Percentiles rank a stretch among this genome's conserved stretches.
phyloP scores from a whole-genome alignment of 2,888 invertebrate species.

The Hyles lineata region DNA sequence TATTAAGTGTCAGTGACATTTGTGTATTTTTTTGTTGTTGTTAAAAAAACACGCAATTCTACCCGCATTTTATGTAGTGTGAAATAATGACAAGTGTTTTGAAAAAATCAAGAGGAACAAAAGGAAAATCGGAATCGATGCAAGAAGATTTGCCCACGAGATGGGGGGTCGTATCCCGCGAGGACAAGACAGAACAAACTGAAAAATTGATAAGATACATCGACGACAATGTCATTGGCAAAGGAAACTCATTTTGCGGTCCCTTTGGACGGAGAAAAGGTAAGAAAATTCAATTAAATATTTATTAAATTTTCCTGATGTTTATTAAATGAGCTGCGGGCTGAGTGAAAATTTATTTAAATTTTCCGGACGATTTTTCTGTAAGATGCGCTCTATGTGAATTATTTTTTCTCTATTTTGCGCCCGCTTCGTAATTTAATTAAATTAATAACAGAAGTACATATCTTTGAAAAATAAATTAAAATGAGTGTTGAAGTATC shows the following conservation, averaged over 20 bases:
- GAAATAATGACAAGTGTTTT: constrained; percentile 82
- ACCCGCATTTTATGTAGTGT: constrained; percentile 66
- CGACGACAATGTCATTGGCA: constrained; percentile 92
- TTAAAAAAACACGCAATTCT: constrained; percentile 26
- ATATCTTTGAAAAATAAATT: no score
- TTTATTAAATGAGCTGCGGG: no score
- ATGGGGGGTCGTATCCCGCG: constrained; percentile 69
- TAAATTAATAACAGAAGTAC: no score
- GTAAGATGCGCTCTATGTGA: no score
- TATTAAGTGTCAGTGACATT: constrained; percentile 43
- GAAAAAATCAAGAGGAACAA: constrained; percentile 78
- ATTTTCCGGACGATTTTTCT: no score
- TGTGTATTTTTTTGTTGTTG: constrained; percentile 28
- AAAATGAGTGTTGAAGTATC: no score
- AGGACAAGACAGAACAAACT: constrained; percentile 87
- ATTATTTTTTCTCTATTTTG: no score
- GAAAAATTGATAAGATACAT: constrained; percentile 90
- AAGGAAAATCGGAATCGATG: constrained; percentile 83
- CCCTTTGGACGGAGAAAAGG: constrained; percentile 94
- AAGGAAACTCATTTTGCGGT: constrained; percentile 91
- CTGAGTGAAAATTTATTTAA: no score
- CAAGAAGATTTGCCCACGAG: constrained; percentile 78
- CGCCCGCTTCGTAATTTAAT: no score
- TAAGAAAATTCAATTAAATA: constrained; percentile 61
- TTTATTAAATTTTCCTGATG: background rate